Percentiles rank a stretch among this genome's conserved stretches.
Conservation (phyloP, 2,797 vertebrate species). For the Oreochromis grahami region DNA sequence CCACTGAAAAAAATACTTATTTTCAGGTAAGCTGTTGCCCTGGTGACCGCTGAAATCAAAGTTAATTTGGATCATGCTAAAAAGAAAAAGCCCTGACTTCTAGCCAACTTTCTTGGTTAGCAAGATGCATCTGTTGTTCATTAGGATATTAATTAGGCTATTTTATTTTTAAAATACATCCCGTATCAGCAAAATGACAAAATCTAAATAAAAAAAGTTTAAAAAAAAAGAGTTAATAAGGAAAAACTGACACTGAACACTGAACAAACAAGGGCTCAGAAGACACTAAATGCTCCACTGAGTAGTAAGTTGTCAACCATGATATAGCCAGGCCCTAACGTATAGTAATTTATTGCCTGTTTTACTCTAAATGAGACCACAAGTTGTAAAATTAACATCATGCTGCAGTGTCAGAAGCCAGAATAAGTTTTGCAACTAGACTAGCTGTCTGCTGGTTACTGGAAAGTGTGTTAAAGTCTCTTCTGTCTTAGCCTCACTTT, state of each 20-base stretch:
- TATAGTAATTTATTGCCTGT: neutral
- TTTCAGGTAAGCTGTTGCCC: neutral
- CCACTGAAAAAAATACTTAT: accelerated
- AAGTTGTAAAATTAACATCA: neutral
- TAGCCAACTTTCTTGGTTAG: neutral
- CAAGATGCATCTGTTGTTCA: neutral
- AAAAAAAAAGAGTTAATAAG: neutral
- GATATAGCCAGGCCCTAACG: neutral
- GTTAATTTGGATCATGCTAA: neutral
- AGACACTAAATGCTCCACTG: too few species aligned
- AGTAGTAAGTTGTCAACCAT: neutral
- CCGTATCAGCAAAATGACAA: accelerated
- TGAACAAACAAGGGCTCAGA: neutral
- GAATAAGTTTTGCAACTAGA: neutral
- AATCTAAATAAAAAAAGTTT: neutral
- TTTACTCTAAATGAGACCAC: neutral
- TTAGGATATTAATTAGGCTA: neutral
- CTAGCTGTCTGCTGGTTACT: neutral
- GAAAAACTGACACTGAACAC: neutral
- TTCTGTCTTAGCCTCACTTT: neutral
- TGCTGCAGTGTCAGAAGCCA: neutral
- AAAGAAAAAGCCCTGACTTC: neutral
- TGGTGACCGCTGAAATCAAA: accelerated
- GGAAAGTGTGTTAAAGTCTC: neutral
- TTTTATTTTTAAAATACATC: neutral